A percentile compares a stretch with the other conserved stretches of the same genome.
Conservation (phyloP, 2,113 vertebrate genomes). For the Trachemys scripta region DNA sequence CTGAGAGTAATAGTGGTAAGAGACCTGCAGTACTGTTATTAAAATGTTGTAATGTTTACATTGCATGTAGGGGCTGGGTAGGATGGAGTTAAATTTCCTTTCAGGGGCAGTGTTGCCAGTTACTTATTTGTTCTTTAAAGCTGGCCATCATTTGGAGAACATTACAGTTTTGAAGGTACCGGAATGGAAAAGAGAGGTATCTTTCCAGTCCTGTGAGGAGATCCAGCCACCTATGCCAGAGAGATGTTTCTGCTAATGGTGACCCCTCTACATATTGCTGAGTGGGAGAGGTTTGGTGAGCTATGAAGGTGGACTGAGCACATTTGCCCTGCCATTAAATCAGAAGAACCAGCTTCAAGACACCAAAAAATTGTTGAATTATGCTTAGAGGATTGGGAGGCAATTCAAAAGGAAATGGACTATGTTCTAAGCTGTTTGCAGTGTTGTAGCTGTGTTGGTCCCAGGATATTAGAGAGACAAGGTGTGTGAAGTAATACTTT, state of each 20-base stretch:
- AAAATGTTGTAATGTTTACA: neutral
- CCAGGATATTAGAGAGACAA: neutral
- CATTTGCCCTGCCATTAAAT: neutral
- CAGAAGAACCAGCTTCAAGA: neutral
- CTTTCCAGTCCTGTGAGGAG: neutral
- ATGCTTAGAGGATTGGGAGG: neutral
- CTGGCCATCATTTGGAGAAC: neutral
- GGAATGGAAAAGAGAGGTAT: neutral
- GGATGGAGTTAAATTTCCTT: neutral
- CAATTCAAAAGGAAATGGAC: neutral
- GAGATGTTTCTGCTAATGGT: neutral
- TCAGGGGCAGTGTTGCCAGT: neutral
- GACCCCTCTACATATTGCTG: neutral
- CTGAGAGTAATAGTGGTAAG: neutral
- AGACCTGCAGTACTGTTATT: neutral
- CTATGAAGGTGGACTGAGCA: neutral
- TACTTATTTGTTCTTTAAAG: neutral
- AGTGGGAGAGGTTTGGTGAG: neutral
- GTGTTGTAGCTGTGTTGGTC: neutral
- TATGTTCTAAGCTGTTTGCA: neutral
- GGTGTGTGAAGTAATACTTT: neutral
- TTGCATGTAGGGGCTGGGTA: neutral
- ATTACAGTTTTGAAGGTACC: neutral
- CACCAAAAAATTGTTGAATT: neutral
- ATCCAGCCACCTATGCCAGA: neutral